These are phyloP conservation scores for Notodonta ziczac DNA, from an alignment of 2,888 invertebrate genomes.

Conservation along the genomic window DNA sequence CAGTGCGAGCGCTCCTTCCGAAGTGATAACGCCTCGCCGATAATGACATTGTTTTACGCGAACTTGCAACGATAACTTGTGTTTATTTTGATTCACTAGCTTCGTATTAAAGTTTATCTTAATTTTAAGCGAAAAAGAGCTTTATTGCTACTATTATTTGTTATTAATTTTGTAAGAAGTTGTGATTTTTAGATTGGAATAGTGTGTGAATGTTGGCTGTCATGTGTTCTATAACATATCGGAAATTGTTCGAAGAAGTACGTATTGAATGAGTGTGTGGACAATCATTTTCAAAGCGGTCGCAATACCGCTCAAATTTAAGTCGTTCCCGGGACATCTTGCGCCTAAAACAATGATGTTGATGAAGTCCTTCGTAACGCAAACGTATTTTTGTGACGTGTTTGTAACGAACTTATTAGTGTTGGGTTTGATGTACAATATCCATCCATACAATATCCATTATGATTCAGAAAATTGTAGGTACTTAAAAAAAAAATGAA, in stretches of 20 bases:
- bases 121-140: not conserved
- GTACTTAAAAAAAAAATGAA: too few species aligned
- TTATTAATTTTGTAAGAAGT: not conserved
- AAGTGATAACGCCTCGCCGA: not conserved
- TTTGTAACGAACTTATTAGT: too few species aligned
- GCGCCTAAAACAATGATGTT: too few species aligned
- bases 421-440: too few species aligned
- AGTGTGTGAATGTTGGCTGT: not conserved
- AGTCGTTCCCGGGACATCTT: too few species aligned
- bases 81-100: not conserved
- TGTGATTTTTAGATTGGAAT: not conserved
- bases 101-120: not conserved
- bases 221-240: constrained; percentile 6
- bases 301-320: too few species aligned
- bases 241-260: constrained; percentile 67
- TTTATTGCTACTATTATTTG: too few species aligned
- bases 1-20: constrained; percentile 1
- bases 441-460: too few species aligned
- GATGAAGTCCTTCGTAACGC: too few species aligned
- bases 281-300: not conserved
- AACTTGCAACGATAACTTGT: not conserved
- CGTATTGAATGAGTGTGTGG: constrained; percentile 24
- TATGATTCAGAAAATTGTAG: too few species aligned
- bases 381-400: too few species aligned
- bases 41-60: constrained; percentile 1